phyloP scores from a whole-genome alignment of 1,140 invertebrate genomes.

The Caenorhabditis tropicalis region DNA sequence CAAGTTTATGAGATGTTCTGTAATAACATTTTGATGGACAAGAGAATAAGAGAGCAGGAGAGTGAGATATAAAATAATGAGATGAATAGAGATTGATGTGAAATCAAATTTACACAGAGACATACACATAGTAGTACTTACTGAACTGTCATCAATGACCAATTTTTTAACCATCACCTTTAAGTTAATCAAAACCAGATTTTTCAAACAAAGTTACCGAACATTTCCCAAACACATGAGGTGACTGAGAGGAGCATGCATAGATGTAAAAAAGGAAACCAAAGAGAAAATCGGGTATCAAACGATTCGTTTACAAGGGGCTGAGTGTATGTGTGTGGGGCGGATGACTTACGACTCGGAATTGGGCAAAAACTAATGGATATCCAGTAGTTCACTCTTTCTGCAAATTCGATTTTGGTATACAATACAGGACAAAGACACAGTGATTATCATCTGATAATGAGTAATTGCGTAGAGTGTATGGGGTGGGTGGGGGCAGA shows the following conservation, averaged over 20 bases:
- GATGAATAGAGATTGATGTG: neutral
- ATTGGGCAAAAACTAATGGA: slow-evolving; percentile 42
- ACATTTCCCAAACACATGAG: slow-evolving; percentile 26
- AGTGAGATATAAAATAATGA: slow-evolving; percentile 28
- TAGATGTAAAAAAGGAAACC: neutral
- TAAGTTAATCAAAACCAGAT: neutral
- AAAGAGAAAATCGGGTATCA: neutral
- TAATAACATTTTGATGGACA: slow-evolving; percentile 2
- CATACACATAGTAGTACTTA: slow-evolving; percentile 40
- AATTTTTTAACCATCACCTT: slow-evolving; percentile 20
- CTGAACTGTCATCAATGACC: neutral
- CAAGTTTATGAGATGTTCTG: neutral
- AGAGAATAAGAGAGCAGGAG: slow-evolving; percentile 4
- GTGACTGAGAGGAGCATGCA: slow-evolving; percentile 31
- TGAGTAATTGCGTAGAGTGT: neutral
- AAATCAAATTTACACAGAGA: slow-evolving; percentile 13
- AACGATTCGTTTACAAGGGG: neutral
- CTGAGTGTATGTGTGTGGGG: neutral
- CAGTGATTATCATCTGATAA: neutral
- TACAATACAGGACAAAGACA: slow-evolving; percentile 26
- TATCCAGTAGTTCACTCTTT: slow-evolving; percentile 36
- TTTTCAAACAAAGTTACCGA: neutral
- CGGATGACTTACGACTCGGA: slow-evolving; percentile 34
- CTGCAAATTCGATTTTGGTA: slow-evolving; percentile 40
- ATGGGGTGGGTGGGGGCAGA: neutral